Percentiles rank a stretch among this genome's conserved stretches.
phyloP scores from a whole-genome alignment of 2,888 invertebrate species.

The Spialia ferax region DNA sequence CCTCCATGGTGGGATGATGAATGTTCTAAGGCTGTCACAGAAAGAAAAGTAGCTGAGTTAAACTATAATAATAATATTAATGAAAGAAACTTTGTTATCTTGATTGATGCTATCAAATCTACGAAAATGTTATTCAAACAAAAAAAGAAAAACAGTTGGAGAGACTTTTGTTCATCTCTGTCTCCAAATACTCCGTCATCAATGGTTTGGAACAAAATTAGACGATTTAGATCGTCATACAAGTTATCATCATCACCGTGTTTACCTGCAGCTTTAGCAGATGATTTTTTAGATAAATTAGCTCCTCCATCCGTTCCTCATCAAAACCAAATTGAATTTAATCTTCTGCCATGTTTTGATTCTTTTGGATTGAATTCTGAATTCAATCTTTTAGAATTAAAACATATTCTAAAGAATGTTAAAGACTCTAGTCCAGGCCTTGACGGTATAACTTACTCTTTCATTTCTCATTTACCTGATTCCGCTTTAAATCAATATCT shows the following conservation, averaged over 20 bases:
- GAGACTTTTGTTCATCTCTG: background rate
- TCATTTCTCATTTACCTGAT: background rate
- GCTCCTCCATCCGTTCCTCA: background rate
- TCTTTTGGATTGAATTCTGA: background rate
- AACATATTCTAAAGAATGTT: background rate
- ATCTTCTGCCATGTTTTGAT: background rate
- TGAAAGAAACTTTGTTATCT: background rate
- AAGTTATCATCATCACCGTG: background rate
- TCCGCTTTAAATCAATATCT: background rate
- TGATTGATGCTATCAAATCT: background rate
- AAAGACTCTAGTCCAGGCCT: slow-evolving; percentile 3
- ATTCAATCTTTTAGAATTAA: background rate
- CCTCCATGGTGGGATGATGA: slow-evolving; percentile 10
- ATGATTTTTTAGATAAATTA: slow-evolving; percentile 1
- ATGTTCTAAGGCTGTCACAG: background rate
- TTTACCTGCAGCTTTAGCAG: background rate
- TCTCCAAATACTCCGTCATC: background rate
- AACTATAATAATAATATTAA: background rate
- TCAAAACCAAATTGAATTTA: background rate
- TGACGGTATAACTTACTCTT: background rate
- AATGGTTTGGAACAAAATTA: background rate
- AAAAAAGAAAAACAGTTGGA: slow-evolving; percentile 6
- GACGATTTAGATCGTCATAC: background rate
- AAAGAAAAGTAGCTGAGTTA: background rate
- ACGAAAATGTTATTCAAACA: background rate